These are phyloP conservation scores for Polydrusus tereticollis DNA, from an alignment of 2,888 invertebrate species.

Conservation along the genomic window DNA sequence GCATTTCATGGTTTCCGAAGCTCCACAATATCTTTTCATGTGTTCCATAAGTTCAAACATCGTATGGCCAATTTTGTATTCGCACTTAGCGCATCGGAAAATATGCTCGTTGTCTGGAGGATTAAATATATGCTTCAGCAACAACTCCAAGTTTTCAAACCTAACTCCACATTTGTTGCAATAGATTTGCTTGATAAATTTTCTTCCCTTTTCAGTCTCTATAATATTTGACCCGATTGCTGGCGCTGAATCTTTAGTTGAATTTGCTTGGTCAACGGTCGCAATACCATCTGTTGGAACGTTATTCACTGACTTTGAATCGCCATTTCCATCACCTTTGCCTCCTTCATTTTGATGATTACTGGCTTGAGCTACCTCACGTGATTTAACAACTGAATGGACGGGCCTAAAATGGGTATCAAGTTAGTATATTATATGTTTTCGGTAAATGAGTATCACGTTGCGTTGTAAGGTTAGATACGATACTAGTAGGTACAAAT, in stretches of 20 bases:
- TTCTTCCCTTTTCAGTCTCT: not conserved
- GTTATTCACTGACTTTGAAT: too few relatives aligned
- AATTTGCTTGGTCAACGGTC: not conserved
- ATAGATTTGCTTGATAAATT: constrained; percentile 3
- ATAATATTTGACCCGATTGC: not conserved
- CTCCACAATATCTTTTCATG: constrained; percentile 9
- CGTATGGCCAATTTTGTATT: constrained; percentile 26
- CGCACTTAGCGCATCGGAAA: constrained; percentile 27
- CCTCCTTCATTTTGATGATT: too few relatives aligned
- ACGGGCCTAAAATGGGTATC: too few relatives aligned
- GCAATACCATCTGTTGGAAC: too few relatives aligned
- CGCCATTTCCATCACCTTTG: too few relatives aligned
- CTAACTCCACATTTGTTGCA: constrained; percentile 32
- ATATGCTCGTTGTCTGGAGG: constrained; percentile 1
- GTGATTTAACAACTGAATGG: too few relatives aligned
- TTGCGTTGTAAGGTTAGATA: too few relatives aligned
- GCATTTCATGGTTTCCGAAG: not conserved
- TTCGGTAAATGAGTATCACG: too few relatives aligned
- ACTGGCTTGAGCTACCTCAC: too few relatives aligned
- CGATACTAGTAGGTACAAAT: too few relatives aligned
- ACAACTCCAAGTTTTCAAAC: constrained; percentile 12
- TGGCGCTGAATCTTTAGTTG: not conserved
- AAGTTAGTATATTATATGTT: too few relatives aligned
- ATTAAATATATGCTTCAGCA: constrained; percentile 25
- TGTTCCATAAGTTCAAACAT: constrained; percentile 22